phyloP scores from a whole-genome alignment of 2,888 invertebrate genomes.

The Siphlonurus alternatus region DNA sequence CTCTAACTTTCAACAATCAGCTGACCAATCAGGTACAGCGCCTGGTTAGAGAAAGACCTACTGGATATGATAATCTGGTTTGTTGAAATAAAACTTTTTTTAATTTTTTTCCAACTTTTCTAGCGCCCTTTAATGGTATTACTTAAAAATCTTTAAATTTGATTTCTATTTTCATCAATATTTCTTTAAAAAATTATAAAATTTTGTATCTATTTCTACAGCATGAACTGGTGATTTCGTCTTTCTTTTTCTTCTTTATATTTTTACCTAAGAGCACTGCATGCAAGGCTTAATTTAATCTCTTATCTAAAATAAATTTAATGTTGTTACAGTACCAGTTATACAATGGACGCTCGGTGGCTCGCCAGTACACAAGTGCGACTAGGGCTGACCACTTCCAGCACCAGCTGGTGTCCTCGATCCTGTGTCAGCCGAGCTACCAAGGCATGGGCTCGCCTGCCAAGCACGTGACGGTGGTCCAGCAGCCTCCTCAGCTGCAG shows the following conservation, averaged over 20 bases:
- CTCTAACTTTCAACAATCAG: conserved; percentile 78
- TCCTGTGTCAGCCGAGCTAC: conserved; percentile 78
- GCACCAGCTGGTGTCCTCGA: conserved; percentile 84
- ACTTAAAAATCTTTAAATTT: conserved; percentile 8
- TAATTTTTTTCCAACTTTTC: neutral
- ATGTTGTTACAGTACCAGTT: conserved; percentile 55
- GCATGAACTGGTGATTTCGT: too few species aligned
- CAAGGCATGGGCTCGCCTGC: conserved; percentile 60
- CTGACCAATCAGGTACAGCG: conserved; percentile 55
- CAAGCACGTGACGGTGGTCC: conserved; percentile 48
- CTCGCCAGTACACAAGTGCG: conserved; percentile 46
- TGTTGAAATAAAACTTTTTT: conserved; percentile 15
- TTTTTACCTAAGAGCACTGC: too few species aligned
- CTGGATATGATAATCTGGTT: conserved; percentile 60
- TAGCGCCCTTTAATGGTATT: neutral
- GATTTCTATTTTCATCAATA: conserved; percentile 7
- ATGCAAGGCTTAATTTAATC: too few species aligned
- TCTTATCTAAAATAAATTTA: too few species aligned
- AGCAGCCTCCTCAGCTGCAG: conserved; percentile 41
- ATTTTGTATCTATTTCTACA: too few species aligned
- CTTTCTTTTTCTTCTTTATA: too few species aligned
- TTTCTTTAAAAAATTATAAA: too few species aligned
- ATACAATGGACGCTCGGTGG: conserved; percentile 54
- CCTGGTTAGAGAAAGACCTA: conserved; percentile 49
- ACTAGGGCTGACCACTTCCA: conserved; percentile 69